phyloP scores from a whole-genome alignment of 2,113 vertebrate genomes.

The Nettapus auritus region DNA sequence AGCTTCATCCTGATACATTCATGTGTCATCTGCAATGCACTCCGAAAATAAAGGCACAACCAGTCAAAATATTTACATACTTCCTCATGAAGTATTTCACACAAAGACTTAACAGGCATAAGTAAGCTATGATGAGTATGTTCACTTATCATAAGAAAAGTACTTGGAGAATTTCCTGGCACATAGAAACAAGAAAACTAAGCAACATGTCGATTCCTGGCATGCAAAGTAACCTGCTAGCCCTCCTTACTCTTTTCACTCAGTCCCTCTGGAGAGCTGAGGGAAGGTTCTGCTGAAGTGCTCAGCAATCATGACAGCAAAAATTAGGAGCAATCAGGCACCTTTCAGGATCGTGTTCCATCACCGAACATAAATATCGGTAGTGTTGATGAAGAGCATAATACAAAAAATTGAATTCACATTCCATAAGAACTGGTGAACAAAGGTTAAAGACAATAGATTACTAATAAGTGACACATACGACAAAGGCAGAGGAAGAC shows the following conservation, averaged over 20 bases:
- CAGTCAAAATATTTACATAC: constrained; percentile 90
- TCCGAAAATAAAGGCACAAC: constrained; percentile 74
- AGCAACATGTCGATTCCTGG: constrained; percentile 70
- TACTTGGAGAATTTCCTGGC: constrained; percentile 64
- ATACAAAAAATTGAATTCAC: constrained; percentile 69
- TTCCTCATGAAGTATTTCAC: constrained; percentile 80
- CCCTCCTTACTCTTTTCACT: not conserved
- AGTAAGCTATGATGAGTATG: constrained; percentile 70
- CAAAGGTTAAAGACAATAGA: constrained; percentile 75
- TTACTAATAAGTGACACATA: constrained; percentile 72
- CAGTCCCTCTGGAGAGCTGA: not conserved
- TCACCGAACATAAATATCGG: not conserved
- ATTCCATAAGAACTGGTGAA: not conserved
- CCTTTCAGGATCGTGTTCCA: not conserved
- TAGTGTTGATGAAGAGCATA: constrained; percentile 34
- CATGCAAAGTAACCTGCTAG: constrained; percentile 57
- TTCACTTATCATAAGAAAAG: constrained; percentile 79
- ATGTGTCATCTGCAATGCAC: constrained; percentile 63
- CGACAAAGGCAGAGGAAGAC: constrained; percentile 63
- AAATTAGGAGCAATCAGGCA: not conserved
- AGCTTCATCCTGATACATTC: constrained; percentile 56
- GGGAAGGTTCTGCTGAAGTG: not conserved
- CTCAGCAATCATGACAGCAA: not conserved
- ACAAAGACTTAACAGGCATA: constrained; percentile 78
- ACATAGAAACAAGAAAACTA: constrained; percentile 30